These are phyloP conservation scores for Falcaria lacertinaria DNA, from an alignment of 2,888 invertebrate genomes.

Conservation along the genomic window DNA sequence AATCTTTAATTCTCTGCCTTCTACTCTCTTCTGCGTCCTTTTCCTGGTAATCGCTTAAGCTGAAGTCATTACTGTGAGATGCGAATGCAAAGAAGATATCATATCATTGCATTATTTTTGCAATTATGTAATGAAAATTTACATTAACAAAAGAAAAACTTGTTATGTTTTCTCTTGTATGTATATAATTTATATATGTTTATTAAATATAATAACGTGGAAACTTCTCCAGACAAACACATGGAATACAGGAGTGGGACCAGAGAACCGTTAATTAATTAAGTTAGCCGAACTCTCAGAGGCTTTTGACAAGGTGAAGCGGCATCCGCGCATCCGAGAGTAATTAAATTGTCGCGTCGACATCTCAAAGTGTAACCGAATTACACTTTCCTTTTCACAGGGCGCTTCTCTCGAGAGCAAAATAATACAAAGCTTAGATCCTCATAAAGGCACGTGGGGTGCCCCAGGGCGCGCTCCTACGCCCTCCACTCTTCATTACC, in stretches of 20 bases:
- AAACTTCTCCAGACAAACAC: background rate
- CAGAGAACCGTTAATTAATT: conserved; percentile 39
- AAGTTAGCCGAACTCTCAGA: conserved; percentile 42
- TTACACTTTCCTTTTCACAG: conserved; percentile 74
- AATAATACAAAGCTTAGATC: conserved; percentile 73
- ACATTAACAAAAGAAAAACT: too few species aligned
- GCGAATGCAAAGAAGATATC: too few species aligned
- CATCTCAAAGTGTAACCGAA: conserved; percentile 78
- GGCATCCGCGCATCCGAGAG: conserved; percentile 51
- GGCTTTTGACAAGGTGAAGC: conserved; percentile 73
- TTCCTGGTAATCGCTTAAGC: background rate
- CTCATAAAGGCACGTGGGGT: conserved; percentile 65
- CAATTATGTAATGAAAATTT: too few species aligned
- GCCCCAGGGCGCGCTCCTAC: conserved; percentile 56
- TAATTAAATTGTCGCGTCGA: conserved; percentile 76
- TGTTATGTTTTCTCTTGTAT: too few species aligned
- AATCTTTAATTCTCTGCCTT: conserved; percentile 62
- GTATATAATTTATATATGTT: too few species aligned
- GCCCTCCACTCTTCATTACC: conserved; percentile 43
- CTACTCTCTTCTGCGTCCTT: conserved; percentile 31
- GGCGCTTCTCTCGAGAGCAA: conserved; percentile 60
- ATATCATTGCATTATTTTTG: too few species aligned
- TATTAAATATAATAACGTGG: too few species aligned
- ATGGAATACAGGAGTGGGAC: background rate
- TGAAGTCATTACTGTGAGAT: background rate